Conservation (phyloP, 2,888 invertebrate species). For the Dione juno region DNA sequence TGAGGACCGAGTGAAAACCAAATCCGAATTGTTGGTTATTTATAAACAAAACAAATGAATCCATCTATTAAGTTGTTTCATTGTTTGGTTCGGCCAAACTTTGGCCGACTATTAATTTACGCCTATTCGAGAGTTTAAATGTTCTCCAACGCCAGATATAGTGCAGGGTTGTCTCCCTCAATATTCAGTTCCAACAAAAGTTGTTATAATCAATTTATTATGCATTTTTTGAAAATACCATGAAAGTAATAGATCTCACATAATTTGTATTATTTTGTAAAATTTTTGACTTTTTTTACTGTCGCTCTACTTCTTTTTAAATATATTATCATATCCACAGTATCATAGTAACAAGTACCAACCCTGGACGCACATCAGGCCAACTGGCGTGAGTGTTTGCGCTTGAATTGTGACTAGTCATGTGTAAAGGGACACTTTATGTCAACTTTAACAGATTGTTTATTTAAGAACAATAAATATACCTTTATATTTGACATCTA, state of each 20-base stretch:
- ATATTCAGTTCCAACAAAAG: no score
- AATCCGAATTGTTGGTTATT: constrained; percentile 7
- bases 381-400: no score
- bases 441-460: neutral
- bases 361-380: no score
- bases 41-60: constrained; percentile 1
- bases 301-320: neutral
- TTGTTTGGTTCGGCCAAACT: constrained; percentile 12
- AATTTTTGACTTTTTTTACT: neutral
- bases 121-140: constrained; percentile 5
- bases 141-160: neutral
- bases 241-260: no score
- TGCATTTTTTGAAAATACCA: no score
- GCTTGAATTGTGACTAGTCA: constrained; percentile 8
- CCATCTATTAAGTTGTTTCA: constrained; percentile 12
- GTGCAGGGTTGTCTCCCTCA: constrained; percentile 3
- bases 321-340: neutral
- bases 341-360: no score
- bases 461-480: neutral
- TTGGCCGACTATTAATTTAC: constrained; percentile 9
- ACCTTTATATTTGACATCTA: no score
- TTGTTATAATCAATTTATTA: no score
- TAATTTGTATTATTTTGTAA: no score
- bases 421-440: neutral
- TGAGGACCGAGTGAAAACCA: neutral